Percentiles rank a stretch among this genome's conserved stretches.
These are phyloP conservation scores for Aulostomus chinensis DNA, from an alignment of 2,797 vertebrate genomes.

Conservation along the genomic window DNA sequence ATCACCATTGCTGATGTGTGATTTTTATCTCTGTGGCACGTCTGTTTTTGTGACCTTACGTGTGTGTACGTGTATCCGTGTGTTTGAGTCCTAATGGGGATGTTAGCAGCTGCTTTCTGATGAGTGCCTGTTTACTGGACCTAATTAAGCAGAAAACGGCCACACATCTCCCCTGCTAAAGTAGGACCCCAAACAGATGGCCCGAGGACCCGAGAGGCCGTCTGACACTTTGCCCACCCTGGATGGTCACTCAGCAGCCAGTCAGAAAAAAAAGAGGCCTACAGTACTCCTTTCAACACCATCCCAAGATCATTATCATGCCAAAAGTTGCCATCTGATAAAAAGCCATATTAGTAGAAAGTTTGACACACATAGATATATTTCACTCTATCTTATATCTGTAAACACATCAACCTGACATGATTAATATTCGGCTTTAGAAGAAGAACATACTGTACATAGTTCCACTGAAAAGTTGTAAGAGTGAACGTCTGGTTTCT, in stretches of 20 bases:
- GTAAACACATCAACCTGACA: conserved; percentile 7
- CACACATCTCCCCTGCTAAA: conserved; percentile 70
- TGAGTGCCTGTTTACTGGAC: conserved; percentile 81
- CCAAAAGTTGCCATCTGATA: conserved; percentile 3
- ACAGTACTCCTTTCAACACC: conserved; percentile 35
- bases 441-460: conserved; percentile 19
- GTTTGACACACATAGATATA: too few relatives aligned
- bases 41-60: conserved; percentile 51
- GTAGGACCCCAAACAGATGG: conserved; percentile 75
- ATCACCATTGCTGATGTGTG: conserved; percentile 47
- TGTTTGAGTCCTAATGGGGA: conserved; percentile 72
- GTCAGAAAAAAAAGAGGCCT: conserved; percentile 19
- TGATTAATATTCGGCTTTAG: conserved; percentile 5
- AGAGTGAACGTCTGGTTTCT: conserved; percentile 42
- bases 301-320: conserved; percentile 44
- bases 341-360: too few relatives aligned
- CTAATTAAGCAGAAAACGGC: conserved; percentile 82
- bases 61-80: conserved; percentile 19
- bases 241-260: conserved; percentile 63
- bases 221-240: conserved; percentile 61
- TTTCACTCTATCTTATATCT: neutral
- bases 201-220: conserved; percentile 64
- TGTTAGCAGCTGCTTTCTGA: conserved; percentile 82
- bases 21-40: conserved; percentile 42
- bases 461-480: conserved; percentile 27